These are phyloP conservation scores for Pygoscelis adeliae DNA, from an alignment of 2,113 vertebrate species.

Conservation along the genomic window DNA sequence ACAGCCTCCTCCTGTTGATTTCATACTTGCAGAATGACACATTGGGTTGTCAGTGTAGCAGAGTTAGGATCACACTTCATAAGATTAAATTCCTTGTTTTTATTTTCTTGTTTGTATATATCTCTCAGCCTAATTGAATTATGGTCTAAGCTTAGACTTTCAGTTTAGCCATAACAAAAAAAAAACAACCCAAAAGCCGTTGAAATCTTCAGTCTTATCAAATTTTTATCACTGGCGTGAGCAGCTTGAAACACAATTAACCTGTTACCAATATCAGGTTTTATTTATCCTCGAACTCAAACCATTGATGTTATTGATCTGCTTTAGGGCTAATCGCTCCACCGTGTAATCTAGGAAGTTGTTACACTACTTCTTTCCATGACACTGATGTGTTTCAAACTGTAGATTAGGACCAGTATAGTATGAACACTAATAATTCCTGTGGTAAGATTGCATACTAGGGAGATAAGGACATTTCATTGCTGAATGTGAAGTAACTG, in stretches of 20 bases:
- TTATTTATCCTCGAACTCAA: not conserved
- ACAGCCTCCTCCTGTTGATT: not conserved
- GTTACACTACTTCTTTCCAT: not conserved
- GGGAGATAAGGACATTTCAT: not conserved
- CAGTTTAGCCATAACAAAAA: not conserved
- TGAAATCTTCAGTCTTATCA: not conserved
- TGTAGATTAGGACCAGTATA: not conserved
- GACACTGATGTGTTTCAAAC: not conserved
- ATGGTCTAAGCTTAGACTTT: not conserved
- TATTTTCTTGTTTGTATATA: not conserved
- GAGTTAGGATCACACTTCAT: not conserved
- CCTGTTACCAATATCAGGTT: not conserved
- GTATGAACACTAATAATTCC: not conserved
- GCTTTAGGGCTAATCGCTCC: not conserved
- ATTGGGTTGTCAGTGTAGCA: not conserved
- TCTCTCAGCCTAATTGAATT: not conserved
- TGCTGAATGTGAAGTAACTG: not conserved
- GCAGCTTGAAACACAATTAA: not conserved
- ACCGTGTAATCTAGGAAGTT: not conserved
- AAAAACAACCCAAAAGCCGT: not conserved
- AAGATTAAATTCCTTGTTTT: not conserved
- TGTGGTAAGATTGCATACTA: not conserved
- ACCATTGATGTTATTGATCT: conserved; percentile 29
- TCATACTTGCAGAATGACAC: not conserved
- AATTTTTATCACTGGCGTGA: not conserved